A percentile compares a stretch with the other conserved stretches of the same genome.
Evolutionary conservation across 2,113 vertebrate species (phyloP).

Genomic region (Oxygymnocypris stewartii): DNA sequence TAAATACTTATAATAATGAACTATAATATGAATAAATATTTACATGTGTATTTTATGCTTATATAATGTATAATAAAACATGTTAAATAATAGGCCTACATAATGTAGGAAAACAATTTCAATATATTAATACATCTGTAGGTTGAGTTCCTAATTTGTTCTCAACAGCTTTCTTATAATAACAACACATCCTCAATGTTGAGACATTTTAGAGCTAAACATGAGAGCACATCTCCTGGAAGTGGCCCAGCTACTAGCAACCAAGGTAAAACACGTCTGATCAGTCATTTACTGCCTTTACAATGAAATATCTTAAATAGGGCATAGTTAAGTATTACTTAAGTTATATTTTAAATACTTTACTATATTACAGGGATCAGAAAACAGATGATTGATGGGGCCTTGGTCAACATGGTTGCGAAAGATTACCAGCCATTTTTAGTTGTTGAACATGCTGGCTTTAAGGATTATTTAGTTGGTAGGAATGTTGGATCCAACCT

Average conservation of each 20-base stretch:
- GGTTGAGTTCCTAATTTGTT: not conserved
- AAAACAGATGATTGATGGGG: not conserved
- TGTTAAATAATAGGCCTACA: not conserved
- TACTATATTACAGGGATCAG: not conserved
- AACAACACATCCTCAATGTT: conserved; percentile 12
- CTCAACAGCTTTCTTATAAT: conserved; percentile 2
- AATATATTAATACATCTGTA: not conserved
- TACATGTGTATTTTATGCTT: not conserved
- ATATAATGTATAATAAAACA: not conserved
- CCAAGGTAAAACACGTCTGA: not conserved
- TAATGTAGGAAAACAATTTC: not conserved
- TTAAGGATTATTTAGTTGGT: not conserved
- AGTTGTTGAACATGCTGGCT: not conserved
- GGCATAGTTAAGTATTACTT: not conserved
- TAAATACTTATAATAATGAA: not conserved
- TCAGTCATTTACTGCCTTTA: not conserved
- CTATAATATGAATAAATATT: not conserved
- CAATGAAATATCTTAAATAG: not conserved
- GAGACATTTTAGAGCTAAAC: conserved; percentile 5
- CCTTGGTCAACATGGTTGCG: not conserved
- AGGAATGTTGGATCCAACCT: conserved; percentile 1
- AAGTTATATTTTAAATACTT: not conserved
- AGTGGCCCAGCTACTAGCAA: not conserved
- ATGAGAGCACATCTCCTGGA: not conserved
- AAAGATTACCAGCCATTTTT: not conserved